Conservation (phyloP, 2,888 invertebrate genomes). For the Nemurella pictetii region DNA sequence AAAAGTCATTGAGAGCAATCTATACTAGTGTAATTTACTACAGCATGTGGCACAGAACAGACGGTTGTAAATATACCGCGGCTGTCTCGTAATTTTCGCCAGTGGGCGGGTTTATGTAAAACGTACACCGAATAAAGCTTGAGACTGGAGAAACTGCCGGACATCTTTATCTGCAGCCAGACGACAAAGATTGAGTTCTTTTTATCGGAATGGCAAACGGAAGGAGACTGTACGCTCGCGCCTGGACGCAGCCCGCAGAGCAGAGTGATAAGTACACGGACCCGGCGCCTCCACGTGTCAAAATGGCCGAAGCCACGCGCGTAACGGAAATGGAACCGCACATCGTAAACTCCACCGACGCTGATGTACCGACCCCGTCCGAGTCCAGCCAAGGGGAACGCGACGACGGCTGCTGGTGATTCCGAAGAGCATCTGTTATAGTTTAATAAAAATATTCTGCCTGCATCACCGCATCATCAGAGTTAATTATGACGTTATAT, state of each 20-base stretch:
- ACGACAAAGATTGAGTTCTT: neutral
- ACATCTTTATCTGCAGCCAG: neutral
- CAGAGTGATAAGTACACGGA: neutral
- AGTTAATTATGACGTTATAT: conserved; percentile 14
- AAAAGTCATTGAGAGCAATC: neutral
- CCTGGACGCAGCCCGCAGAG: neutral
- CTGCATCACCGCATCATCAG: neutral
- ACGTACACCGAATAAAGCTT: neutral
- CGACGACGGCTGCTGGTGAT: neutral
- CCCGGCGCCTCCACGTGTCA: neutral
- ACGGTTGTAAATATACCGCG: neutral
- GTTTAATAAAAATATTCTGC: neutral
- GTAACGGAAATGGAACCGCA: neutral
- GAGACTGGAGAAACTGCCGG: neutral
- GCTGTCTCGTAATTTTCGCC: neutral
- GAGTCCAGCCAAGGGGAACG: neutral
- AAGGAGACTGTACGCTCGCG: neutral
- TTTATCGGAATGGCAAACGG: neutral
- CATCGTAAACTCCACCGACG: neutral
- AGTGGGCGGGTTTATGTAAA: neutral
- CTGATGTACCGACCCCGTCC: neutral
- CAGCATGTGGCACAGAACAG: neutral
- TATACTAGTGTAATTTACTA: neutral
- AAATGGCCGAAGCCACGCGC: too few relatives aligned
- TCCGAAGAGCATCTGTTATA: neutral